phyloP scores from a whole-genome alignment of 2,888 invertebrate species.

The Trichopria drosophilae region DNA sequence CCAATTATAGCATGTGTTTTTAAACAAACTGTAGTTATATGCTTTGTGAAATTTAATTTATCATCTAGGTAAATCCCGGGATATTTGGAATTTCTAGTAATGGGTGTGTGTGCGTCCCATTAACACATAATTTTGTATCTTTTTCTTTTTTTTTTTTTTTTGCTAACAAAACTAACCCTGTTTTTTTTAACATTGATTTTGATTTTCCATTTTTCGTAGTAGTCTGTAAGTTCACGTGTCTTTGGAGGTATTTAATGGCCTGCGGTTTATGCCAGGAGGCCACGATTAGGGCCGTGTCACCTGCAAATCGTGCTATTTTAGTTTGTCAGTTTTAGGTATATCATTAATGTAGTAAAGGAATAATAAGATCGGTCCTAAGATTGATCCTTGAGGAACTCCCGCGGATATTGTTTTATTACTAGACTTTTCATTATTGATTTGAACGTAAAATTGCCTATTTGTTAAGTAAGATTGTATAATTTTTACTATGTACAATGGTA shows the following conservation, averaged over 20 bases:
- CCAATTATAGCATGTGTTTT: no score
- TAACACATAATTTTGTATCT: no score
- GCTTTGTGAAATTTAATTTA: no score
- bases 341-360: slow-evolving; percentile 8
- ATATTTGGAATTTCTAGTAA: no score
- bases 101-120: no score
- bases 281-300: slow-evolving; percentile 18
- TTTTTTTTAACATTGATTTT: slow-evolving; percentile 31
- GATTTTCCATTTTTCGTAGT: slow-evolving; percentile 29
- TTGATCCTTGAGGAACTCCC: slow-evolving; percentile 18
- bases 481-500: slow-evolving; percentile 4
- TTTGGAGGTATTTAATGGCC: no score
- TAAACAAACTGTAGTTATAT: no score
- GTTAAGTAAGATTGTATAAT: slow-evolving; percentile 6
- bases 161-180: no score
- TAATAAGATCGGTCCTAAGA: slow-evolving; percentile 12
- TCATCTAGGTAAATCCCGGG: no score
- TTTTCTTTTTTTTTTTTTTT: no score
- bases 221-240: slow-evolving; percentile 20
- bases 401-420: slow-evolving; percentile 4
- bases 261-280: slow-evolving; percentile 8
- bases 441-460: slow-evolving; percentile 16
- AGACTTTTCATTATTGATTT: slow-evolving; percentile 5
- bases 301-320: slow-evolving; percentile 14
- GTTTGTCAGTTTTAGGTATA: slow-evolving; percentile 10